Evolutionary conservation across 2,113 vertebrate species (phyloP).

Genomic region (Hyla sarda): DNA sequence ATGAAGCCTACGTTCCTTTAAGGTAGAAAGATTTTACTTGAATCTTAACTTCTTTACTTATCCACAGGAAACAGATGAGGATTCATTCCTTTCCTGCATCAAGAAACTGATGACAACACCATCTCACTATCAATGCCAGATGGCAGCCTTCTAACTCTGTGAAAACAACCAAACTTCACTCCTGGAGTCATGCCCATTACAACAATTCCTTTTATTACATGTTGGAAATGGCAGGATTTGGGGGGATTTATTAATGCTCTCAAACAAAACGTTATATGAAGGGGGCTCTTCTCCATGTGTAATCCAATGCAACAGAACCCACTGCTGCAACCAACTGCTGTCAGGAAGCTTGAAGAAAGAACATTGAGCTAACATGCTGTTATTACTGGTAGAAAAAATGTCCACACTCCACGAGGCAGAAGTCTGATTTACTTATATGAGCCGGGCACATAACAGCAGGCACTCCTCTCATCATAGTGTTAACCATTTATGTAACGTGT

Average conservation of each 20-base stretch:
- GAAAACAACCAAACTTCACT: slow-evolving; percentile 88
- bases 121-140: slow-evolving; percentile 89
- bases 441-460: not conserved
- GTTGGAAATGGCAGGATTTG: slow-evolving; percentile 65
- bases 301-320: slow-evolving; percentile 34
- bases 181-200: slow-evolving; percentile 86
- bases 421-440: not conserved
- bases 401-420: not conserved
- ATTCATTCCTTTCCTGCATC: slow-evolving; percentile 93
- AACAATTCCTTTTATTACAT: slow-evolving; percentile 77
- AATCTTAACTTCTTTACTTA: slow-evolving; percentile 89
- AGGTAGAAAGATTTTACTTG: slow-evolving; percentile 88
- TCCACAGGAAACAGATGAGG: slow-evolving; percentile 99
- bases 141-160: slow-evolving; percentile 85
- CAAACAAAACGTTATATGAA: slow-evolving; percentile 46
- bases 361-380: not conserved
- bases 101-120: slow-evolving; percentile 91
- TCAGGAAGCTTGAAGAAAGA: slow-evolving; percentile 29
- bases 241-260: slow-evolving; percentile 62
- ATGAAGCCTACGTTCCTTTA: slow-evolving; percentile 79
- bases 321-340: slow-evolving; percentile 25
- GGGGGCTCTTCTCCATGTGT: slow-evolving; percentile 33
- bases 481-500: not conserved
- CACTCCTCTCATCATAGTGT: slow-evolving; percentile 6
- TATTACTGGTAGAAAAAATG: not conserved